A percentile compares a stretch with the other conserved stretches of the same genome.
Evolutionary conservation across 2,113 vertebrate species (phyloP).

Genomic region (Labeo catla): DNA sequence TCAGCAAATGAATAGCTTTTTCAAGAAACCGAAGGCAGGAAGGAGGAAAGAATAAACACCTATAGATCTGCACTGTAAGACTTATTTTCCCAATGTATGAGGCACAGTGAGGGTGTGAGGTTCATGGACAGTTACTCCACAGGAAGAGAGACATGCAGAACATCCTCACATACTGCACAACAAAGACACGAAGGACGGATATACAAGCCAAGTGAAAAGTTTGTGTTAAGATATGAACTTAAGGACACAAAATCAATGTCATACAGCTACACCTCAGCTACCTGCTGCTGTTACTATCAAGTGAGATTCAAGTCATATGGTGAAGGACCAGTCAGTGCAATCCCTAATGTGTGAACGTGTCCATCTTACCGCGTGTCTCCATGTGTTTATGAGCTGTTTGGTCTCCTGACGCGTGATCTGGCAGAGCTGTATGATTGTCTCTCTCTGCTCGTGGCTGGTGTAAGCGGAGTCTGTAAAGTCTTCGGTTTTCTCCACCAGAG

Average conservation of each 20-base stretch:
- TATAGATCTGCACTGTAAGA: constrained; percentile 17
- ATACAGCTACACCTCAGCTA: neutral
- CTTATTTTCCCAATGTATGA: neutral
- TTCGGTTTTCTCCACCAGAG: constrained; percentile 89
- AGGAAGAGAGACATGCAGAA: neutral
- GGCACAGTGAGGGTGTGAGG: neutral
- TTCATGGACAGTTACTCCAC: neutral
- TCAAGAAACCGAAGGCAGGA: neutral
- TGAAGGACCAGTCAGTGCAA: neutral
- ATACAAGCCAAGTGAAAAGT: neutral
- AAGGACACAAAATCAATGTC: neutral
- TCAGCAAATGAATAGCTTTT: constrained; percentile 15
- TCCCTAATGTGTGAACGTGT: constrained; percentile 19
- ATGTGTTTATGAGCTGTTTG: constrained; percentile 87
- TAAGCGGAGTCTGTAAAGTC: constrained; percentile 98
- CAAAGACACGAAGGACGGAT: neutral
- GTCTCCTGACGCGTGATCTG: constrained; percentile 85
- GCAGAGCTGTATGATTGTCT: constrained; percentile 89
- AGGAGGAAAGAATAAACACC: constrained; percentile 18
- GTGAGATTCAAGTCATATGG: neutral
- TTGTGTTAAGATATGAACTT: neutral
- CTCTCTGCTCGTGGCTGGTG: constrained; percentile 94
- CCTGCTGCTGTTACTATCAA: neutral
- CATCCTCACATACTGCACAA: neutral
- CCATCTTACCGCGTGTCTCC: constrained; percentile 87